Percentiles rank a stretch among this genome's conserved stretches.
Conservation (phyloP, 2,888 invertebrate species). For the Acleris cristana region DNA sequence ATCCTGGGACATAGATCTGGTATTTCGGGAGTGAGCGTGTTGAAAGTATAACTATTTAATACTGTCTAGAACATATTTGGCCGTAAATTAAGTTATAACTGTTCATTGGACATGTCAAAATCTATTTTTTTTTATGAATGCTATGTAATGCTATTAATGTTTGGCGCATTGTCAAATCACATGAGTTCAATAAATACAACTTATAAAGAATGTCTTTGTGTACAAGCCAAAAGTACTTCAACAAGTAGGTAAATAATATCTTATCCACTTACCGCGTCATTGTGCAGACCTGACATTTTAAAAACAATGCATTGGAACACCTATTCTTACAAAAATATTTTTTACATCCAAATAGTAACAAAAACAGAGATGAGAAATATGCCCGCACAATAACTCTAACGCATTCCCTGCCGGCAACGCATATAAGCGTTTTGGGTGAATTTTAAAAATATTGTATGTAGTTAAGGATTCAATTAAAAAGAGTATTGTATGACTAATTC, state of each 20-base stretch:
- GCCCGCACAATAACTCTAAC: slow-evolving; percentile 9
- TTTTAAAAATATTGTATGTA: too few species aligned
- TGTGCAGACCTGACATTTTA: slow-evolving; percentile 9
- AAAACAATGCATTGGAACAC: slow-evolving; percentile 14
- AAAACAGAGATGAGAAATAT: background rate
- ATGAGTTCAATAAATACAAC: slow-evolving; percentile 7
- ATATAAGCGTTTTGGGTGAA: too few species aligned
- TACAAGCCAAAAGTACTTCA: slow-evolving; percentile 10
- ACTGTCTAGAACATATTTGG: too few species aligned
- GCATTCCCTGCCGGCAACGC: background rate
- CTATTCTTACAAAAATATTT: slow-evolving; percentile 28
- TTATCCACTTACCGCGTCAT: slow-evolving; percentile 1
- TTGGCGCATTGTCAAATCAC: slow-evolving; percentile 76
- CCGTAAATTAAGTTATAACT: too few species aligned
- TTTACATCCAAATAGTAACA: slow-evolving; percentile 4
- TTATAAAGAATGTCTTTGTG: slow-evolving; percentile 3
- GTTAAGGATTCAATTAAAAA: too few species aligned
- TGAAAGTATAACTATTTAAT: too few species aligned
- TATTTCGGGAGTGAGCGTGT: too few species aligned
- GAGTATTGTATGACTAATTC: too few species aligned
- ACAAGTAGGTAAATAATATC: background rate
- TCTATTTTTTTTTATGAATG: background rate
- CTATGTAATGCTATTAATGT: slow-evolving; percentile 32
- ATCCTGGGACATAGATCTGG: too few species aligned
- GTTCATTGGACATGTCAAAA: too few species aligned